Evolutionary conservation across 2,113 vertebrate species (phyloP), one percentile per base, ranked within the genome.

Genomic region (Scortum barcoo): DNA sequence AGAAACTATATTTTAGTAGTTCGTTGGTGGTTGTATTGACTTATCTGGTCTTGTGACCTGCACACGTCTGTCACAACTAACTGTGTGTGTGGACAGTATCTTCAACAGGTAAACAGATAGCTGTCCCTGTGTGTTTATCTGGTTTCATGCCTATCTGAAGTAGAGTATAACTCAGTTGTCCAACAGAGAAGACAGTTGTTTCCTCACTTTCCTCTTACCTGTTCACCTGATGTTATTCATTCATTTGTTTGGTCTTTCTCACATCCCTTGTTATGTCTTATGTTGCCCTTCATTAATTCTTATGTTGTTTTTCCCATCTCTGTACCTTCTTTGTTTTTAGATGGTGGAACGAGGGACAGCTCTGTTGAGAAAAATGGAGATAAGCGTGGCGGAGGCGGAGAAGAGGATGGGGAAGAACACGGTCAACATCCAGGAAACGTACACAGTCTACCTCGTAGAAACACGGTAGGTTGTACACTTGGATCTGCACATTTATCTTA

Each of bases 371-470:
- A 98, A 97, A 92, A 94, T 97, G 93, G 97, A 98, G 92, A 97
- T 98, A 84, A 97, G 91, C 19, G 96, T 98, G 88, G 95, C 96
- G 0, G 97, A 98, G 93, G 97, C 97, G 3, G 97, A 98, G 90
- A 98, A 98, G 84, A 94, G 97, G 81, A 97, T 96, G 17, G 97
- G 97, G 85, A 97, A 96, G 90, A 98, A 97, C 86, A 94, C 97
- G 2, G 91, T 98, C 84, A 98, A 97, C 87, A 97, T 98, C 94
- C 97, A 97, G 83, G 97, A 98, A 94, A 97, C 96, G 0, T 98
- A 98, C 4, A 97, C 97, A 8, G 97, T 97, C 88, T 98, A 98
- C 94, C 97, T 99, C 92, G 96, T 98, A 88, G 97, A 98, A 92
- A 97, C 95, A 87, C 94, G 96, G 97, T 98, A 56, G 30, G 94